These are phyloP conservation scores for Aphaenogaster floridana DNA, from an alignment of 1,140 invertebrate species.

Conservation along the genomic window DNA sequence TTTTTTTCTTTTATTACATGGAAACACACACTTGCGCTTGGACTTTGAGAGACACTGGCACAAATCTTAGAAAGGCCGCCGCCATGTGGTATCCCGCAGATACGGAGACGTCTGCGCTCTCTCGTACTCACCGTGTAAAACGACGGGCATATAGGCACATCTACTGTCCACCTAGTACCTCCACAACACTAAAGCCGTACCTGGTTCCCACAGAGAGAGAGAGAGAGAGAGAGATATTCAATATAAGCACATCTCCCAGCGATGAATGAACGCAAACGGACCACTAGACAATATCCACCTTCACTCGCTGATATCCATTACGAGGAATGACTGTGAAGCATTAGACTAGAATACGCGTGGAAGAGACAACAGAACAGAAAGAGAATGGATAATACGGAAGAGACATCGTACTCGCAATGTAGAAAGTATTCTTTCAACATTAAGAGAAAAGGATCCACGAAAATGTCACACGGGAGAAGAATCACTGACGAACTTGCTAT, in stretches of 20 bases:
- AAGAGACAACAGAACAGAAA: slow-evolving; percentile 50
- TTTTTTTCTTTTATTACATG: slow-evolving; percentile 4
- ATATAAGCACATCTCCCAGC: slow-evolving; percentile 53
- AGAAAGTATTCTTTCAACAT: slow-evolving; percentile 10
- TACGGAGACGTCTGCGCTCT: slow-evolving; percentile 37
- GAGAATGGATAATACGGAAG: slow-evolving; percentile 35
- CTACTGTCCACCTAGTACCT: slow-evolving; percentile 57
- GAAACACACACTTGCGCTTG: slow-evolving; percentile 19
- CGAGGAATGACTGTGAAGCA: slow-evolving; percentile 11
- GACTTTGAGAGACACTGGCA: slow-evolving; percentile 12
- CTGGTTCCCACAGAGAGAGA: slow-evolving; percentile 84
- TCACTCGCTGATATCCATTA: slow-evolving; percentile 21
- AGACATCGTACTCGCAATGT: neutral
- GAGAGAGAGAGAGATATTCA: slow-evolving; percentile 13
- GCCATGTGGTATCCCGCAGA: slow-evolving; percentile 19
- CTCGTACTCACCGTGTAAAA: slow-evolving; percentile 38
- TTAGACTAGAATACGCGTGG: slow-evolving; percentile 7
- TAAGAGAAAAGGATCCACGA: neutral
- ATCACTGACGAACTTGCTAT: neutral
- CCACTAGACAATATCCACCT: slow-evolving; percentile 38
- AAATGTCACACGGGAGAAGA: neutral
- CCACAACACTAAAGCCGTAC: slow-evolving; percentile 80
- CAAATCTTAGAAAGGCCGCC: slow-evolving; percentile 4
- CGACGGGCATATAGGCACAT: slow-evolving; percentile 46
- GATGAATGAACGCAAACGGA: slow-evolving; percentile 46